Conservation (phyloP, 2,113 vertebrate genomes). For the Bubalus kerabau region DNA sequence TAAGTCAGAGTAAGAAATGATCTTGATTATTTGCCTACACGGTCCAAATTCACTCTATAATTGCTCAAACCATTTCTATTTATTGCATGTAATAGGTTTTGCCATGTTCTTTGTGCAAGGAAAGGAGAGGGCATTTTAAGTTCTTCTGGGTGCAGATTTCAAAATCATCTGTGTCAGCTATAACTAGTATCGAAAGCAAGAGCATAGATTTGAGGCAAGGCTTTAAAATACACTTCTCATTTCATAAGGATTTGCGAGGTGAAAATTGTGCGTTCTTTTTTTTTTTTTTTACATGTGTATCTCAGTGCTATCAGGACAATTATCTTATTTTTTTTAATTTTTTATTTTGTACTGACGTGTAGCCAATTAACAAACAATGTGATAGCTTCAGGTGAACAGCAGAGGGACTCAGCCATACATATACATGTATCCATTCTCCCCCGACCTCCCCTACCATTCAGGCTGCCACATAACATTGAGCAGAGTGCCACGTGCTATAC, state of each 20-base stretch:
- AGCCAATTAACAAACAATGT: not conserved
- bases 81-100: conserved; percentile 34
- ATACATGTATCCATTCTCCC: not conserved
- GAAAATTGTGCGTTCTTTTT: not conserved
- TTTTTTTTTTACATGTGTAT: not conserved
- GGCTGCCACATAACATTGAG: not conserved
- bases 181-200: conserved; percentile 1
- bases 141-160: conserved; percentile 15
- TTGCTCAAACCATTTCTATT: not conserved
- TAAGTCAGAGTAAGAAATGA: not conserved
- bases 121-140: not conserved
- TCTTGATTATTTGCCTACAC: not conserved
- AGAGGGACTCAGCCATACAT: not conserved
- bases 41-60: not conserved
- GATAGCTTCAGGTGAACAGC: not conserved
- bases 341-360: not conserved
- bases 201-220: not conserved
- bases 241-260: not conserved
- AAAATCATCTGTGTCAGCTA: conserved; percentile 18
- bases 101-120: not conserved
- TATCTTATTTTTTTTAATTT: not conserved
- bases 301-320: not conserved
- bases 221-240: conserved; percentile 29
- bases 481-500: not conserved
- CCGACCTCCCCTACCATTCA: fast-evolving